Evolutionary conservation across 2,888 invertebrate genomes (phyloP).

Genomic region (Eupelmus urozonus): DNA sequence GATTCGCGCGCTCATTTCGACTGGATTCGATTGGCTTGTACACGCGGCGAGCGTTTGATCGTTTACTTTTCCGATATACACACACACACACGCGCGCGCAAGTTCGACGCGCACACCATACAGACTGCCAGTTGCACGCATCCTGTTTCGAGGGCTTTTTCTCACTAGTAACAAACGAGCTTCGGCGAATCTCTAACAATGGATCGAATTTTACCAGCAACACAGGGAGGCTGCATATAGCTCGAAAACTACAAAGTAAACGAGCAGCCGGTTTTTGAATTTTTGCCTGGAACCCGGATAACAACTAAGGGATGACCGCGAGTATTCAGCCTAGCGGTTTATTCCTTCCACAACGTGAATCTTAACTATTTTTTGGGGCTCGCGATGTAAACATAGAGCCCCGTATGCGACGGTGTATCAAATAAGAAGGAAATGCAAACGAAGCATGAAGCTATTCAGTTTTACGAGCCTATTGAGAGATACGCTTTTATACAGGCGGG

Average conservation of each 20-base stretch:
- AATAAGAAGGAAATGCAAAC: conserved; percentile 16
- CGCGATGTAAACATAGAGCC: too few species aligned
- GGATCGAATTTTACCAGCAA: background rate
- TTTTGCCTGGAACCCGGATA: background rate
- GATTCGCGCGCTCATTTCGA: conserved; percentile 9
- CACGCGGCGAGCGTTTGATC: background rate
- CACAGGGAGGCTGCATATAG: too few species aligned
- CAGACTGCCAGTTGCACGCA: background rate
- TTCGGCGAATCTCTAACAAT: background rate
- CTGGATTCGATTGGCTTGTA: background rate
- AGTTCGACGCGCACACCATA: too few species aligned
- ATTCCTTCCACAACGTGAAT: background rate
- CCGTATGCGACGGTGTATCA: background rate
- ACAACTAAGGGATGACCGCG: too few species aligned
- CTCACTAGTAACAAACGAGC: background rate
- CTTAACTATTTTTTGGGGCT: background rate
- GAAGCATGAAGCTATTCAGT: conserved; percentile 16
- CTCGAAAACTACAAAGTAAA: too few species aligned
- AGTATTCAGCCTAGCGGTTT: background rate
- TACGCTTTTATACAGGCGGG: background rate
- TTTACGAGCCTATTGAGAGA: conserved; percentile 12
- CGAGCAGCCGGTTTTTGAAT: background rate
- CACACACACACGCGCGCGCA: background rate
- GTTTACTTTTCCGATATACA: conserved; percentile 13
- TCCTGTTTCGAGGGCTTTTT: background rate